These are phyloP conservation scores for Microctenopoma steveboyesi DNA, from an alignment of 2,797 vertebrate species.

Conservation along the genomic window DNA sequence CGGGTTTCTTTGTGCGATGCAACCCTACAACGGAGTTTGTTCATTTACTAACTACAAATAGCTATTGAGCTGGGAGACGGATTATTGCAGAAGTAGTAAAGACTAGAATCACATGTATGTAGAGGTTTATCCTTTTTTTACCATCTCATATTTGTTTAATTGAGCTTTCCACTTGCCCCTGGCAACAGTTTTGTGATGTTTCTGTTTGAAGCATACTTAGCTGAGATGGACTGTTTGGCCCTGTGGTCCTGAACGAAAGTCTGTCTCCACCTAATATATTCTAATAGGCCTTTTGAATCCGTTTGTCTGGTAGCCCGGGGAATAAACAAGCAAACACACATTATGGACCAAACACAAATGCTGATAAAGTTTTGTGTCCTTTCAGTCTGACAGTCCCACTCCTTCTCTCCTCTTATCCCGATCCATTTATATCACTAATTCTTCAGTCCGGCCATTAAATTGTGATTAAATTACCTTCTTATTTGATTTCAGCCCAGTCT, in stretches of 20 bases:
- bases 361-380: slow-evolving; percentile 27
- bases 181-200: neutral
- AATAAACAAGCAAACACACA: slow-evolving; percentile 50
- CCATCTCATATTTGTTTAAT: too few species aligned
- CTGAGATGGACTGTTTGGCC: slow-evolving; percentile 11
- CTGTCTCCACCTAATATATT: slow-evolving; percentile 32
- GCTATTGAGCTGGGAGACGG: too few species aligned
- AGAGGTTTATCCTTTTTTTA: too few species aligned
- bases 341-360: slow-evolving; percentile 32
- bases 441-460: slow-evolving; percentile 38
- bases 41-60: neutral
- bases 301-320: slow-evolving; percentile 35
- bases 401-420: slow-evolving; percentile 9
- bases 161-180: neutral
- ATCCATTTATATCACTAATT: slow-evolving; percentile 36
- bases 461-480: slow-evolving; percentile 44
- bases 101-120: too few species aligned
- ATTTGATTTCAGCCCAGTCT: slow-evolving; percentile 85
- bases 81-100: too few species aligned
- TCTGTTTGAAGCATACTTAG: slow-evolving; percentile 15
- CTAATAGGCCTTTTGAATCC: slow-evolving; percentile 34
- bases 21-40: neutral
- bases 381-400: slow-evolving; percentile 14
- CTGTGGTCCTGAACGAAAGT: slow-evolving; percentile 11
- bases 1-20: neutral